Conservation (phyloP, 2,888 invertebrate genomes). For the Steinernema hermaphroditum region DNA sequence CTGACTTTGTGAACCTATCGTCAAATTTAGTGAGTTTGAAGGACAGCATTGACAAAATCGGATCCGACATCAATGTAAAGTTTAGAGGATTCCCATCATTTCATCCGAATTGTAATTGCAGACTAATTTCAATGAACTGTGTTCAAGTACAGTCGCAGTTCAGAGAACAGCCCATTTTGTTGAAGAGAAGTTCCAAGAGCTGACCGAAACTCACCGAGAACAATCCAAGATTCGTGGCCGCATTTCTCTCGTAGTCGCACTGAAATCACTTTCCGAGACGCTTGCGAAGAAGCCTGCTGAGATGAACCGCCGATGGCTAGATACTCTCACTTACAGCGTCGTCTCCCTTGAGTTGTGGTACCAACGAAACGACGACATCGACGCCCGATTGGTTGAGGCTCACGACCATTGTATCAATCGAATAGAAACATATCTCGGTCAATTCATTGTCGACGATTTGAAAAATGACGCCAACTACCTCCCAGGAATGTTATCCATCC, state of each 20-base stretch:
- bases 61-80: conserved; percentile 47
- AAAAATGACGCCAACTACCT: background rate
- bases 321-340: background rate
- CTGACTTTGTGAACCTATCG: conserved; percentile 93
- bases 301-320: background rate
- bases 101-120: background rate
- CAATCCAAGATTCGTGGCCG: conserved; percentile 41
- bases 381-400: background rate
- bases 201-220: conserved; percentile 37
- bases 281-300: background rate
- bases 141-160: conserved; percentile 34
- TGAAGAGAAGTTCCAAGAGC: conserved; percentile 51
- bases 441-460: background rate
- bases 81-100: too few species aligned
- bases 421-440: background rate
- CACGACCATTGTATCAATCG: background rate
- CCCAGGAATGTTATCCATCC: background rate
- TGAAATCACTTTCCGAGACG: background rate
- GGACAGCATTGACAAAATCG: conserved; percentile 59
- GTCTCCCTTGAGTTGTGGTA: background rate
- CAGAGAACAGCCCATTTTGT: conserved; percentile 50
- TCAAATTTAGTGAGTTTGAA: conserved; percentile 77
- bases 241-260: conserved; percentile 37
- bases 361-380: conserved; percentile 1
- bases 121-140: background rate